phyloP scores from a whole-genome alignment of 2,113 vertebrate genomes.

The Opisthocomus hoazin region DNA sequence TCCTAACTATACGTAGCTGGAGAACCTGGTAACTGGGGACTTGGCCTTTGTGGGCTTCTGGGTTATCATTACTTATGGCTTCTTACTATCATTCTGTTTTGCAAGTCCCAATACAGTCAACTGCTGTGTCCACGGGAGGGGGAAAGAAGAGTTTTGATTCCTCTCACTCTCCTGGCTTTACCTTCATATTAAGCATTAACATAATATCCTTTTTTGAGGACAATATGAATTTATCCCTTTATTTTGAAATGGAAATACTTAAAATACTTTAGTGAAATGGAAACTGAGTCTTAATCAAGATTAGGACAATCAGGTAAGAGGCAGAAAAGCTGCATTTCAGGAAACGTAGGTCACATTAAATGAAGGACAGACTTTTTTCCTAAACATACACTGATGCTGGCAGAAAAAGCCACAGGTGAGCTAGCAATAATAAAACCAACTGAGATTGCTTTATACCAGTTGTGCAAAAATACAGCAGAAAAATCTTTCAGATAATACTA shows the following conservation, averaged over 20 bases:
- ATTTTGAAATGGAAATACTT: neutral
- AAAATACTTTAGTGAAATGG: neutral
- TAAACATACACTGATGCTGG: neutral
- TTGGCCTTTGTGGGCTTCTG: neutral
- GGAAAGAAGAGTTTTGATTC: neutral
- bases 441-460: neutral
- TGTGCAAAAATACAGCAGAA: neutral
- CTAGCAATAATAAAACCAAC: neutral
- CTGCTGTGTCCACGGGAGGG: neutral
- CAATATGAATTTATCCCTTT: neutral
- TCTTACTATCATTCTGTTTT: neutral
- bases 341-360: neutral
- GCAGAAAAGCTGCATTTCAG: neutral
- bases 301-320: neutral
- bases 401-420: neutral
- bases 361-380: neutral
- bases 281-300: neutral
- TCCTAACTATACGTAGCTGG: neutral
- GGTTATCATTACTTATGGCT: neutral
- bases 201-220: neutral
- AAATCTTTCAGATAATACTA: neutral
- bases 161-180: neutral
- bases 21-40: neutral
- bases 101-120: accelerated
- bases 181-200: neutral